phyloP scores from a whole-genome alignment of 92 coral and sea anemone species.

The Parazoanthus swiftii region DNA sequence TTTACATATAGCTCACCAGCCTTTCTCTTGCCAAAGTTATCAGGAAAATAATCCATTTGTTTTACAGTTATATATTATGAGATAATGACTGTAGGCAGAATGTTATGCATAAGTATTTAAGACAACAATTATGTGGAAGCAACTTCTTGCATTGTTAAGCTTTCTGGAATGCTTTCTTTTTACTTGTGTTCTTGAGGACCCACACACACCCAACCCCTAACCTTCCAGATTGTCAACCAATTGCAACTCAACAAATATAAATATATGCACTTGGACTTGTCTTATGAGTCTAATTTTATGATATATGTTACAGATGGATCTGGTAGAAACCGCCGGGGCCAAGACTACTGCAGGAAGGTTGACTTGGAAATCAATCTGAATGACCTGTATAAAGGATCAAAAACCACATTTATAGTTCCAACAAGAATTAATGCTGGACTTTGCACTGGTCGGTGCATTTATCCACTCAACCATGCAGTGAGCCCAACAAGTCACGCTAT shows the following conservation, averaged over 20 bases:
- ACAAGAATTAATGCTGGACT: background rate
- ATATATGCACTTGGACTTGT: background rate
- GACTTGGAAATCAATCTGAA: background rate
- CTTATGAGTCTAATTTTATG: background rate
- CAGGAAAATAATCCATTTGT: too few relatives aligned
- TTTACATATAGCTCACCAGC: too few relatives aligned
- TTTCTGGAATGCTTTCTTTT: too few relatives aligned
- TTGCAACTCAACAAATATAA: background rate
- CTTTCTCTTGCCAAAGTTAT: too few relatives aligned
- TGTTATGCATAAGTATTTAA: too few relatives aligned
- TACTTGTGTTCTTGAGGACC: too few relatives aligned
- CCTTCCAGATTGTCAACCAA: background rate
- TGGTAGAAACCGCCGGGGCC: constrained; percentile 7
- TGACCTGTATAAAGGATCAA: background rate
- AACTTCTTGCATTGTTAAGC: too few relatives aligned
- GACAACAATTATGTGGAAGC: too few relatives aligned
- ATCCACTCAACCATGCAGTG: background rate
- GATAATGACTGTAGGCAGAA: too few relatives aligned
- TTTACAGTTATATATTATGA: too few relatives aligned
- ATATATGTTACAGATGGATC: constrained; percentile 2
- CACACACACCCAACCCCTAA: background rate
- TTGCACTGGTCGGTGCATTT: constrained; percentile 13
- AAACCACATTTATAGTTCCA: background rate
- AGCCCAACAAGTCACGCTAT: constrained; percentile 17
- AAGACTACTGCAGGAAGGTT: background rate